Conservation (phyloP, 2,888 invertebrate genomes). For the Pseudococcus longispinus region DNA sequence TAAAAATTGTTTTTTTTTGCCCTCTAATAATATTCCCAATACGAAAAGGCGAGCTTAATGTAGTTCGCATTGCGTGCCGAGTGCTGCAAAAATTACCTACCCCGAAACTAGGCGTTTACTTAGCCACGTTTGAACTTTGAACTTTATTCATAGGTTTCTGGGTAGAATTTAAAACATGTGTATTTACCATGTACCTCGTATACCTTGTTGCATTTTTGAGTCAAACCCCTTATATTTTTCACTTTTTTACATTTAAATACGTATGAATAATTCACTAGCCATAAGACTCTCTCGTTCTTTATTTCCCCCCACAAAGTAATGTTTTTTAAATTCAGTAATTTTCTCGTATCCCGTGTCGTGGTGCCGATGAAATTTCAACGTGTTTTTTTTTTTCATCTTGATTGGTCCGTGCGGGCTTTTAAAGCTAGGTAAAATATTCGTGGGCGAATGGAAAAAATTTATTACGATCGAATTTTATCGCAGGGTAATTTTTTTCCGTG, state of each 20-base stretch:
- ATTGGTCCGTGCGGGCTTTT: not conserved
- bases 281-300: not conserved
- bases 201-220: slow-evolving; percentile 30
- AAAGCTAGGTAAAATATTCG: not conserved
- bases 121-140: not conserved
- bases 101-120: not conserved
- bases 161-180: not conserved
- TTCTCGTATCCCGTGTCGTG: not conserved
- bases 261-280: slow-evolving; percentile 29
- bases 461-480: not conserved
- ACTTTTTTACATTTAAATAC: slow-evolving; percentile 35
- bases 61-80: not conserved
- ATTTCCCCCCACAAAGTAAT: not conserved
- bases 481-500: not conserved
- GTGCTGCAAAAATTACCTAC: not conserved
- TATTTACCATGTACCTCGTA: slow-evolving; percentile 5
- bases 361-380: not conserved
- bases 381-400: not conserved
- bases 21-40: not conserved
- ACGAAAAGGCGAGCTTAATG: not conserved
- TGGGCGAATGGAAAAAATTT: not conserved
- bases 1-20: not conserved
- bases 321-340: not conserved
- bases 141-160: not conserved
- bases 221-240: slow-evolving; percentile 6